Conservation (phyloP, 2,113 vertebrate genomes). For the Catharus minimus region DNA sequence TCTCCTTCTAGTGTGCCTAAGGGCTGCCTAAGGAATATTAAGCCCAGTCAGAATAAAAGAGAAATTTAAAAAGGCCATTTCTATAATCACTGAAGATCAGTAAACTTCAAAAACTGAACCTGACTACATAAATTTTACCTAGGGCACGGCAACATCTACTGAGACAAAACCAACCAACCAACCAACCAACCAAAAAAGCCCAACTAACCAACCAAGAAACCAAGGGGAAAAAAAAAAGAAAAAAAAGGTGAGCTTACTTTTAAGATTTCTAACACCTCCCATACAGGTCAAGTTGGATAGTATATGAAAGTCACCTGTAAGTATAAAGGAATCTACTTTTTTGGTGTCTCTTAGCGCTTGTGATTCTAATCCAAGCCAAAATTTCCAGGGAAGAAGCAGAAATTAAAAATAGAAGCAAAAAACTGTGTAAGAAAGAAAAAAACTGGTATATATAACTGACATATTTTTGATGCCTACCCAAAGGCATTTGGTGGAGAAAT, state of each 20-base stretch:
- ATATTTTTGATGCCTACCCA: not conserved
- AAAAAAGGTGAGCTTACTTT: not conserved
- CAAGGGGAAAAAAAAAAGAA: not conserved
- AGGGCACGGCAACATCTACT: not conserved
- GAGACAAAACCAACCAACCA: not conserved
- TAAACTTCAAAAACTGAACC: not conserved
- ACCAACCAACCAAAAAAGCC: no score
- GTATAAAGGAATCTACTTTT: not conserved
- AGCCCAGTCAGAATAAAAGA: not conserved
- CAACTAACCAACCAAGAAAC: not conserved
- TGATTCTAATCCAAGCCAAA: not conserved
- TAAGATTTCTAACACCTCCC: not conserved
- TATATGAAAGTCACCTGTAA: not conserved
- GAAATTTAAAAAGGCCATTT: not conserved
- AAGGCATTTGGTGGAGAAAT: not conserved
- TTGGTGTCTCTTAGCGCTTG: not conserved
- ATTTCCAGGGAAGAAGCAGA: not conserved
- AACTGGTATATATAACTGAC: accelerated
- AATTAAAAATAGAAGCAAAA: not conserved
- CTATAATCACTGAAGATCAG: not conserved
- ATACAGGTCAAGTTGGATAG: not conserved
- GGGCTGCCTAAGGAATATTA: not conserved
- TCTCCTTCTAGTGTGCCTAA: not conserved
- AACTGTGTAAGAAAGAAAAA: not conserved
- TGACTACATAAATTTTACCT: not conserved